Evolutionary conservation across 1,140 invertebrate species (phyloP).

Genomic region (Drosophila rhopaloa): DNA sequence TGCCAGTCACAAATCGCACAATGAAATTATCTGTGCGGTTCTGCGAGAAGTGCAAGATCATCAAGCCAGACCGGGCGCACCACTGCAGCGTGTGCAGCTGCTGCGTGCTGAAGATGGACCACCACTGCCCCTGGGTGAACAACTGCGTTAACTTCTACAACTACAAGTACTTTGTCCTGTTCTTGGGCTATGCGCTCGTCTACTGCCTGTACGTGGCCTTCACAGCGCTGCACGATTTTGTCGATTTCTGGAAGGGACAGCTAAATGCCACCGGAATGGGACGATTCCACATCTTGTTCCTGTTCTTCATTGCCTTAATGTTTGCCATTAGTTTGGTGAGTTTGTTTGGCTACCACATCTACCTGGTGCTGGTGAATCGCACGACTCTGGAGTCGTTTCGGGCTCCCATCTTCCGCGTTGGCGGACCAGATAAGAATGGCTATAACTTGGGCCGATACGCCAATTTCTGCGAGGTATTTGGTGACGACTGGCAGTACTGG

Average conservation of each 20-base stretch:
- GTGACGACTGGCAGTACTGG: slow-evolving; percentile 93
- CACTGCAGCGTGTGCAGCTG: slow-evolving; percentile 97
- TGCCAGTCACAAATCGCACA: slow-evolving; percentile 90
- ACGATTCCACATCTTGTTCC: slow-evolving; percentile 97
- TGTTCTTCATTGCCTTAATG: slow-evolving; percentile 98
- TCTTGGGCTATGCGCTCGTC: slow-evolving; percentile 96
- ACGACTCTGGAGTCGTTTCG: slow-evolving; percentile 98
- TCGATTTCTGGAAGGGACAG: slow-evolving; percentile 96
- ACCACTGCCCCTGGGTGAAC: slow-evolving; percentile 99
- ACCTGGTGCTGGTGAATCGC: slow-evolving; percentile 95
- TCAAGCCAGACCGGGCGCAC: slow-evolving; percentile 98
- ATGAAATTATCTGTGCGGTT: slow-evolving; percentile 91
- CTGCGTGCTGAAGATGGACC: slow-evolving; percentile 99
- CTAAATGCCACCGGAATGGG: slow-evolving; percentile 88
- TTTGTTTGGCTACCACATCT: slow-evolving; percentile 98
- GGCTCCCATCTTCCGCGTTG: slow-evolving; percentile 94
- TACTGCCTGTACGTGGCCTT: slow-evolving; percentile 96
- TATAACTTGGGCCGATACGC: slow-evolving; percentile 95
- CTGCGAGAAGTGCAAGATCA: slow-evolving; percentile 96
- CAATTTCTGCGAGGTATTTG: slow-evolving; percentile 98
- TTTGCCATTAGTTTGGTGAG: slow-evolving; percentile 98
- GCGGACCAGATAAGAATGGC: slow-evolving; percentile 97
- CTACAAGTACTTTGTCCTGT: slow-evolving; percentile 99
- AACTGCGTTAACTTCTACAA: slow-evolving; percentile 99
- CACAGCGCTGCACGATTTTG: slow-evolving; percentile 96